These are phyloP conservation scores for Agonopterix alstromeriana DNA, from an alignment of 2,888 invertebrate genomes.

Conservation along the genomic window DNA sequence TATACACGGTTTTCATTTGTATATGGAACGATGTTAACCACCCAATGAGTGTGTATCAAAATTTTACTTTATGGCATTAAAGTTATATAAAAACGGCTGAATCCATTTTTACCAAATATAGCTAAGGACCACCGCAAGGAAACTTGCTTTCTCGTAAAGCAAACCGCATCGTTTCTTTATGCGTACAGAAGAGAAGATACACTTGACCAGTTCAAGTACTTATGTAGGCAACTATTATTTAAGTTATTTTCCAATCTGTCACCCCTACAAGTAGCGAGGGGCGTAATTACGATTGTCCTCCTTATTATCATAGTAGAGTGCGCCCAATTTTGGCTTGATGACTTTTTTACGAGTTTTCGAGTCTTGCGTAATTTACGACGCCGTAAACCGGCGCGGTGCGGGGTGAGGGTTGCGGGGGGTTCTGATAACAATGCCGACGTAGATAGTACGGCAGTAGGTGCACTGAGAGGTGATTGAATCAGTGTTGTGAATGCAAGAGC, in stretches of 20 bases:
- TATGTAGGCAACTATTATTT: too few relatives aligned
- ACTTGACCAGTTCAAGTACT: not conserved
- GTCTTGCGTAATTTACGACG: constrained; percentile 60
- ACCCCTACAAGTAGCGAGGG: constrained; percentile 6
- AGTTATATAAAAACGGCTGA: too few relatives aligned
- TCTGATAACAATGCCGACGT: not conserved
- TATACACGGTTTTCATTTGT: not conserved
- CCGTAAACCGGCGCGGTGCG: not conserved
- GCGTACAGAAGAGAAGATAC: not conserved
- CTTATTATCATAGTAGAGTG: constrained; percentile 63
- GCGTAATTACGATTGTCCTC: constrained; percentile 56
- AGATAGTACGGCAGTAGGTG: too few relatives aligned
- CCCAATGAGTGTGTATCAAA: too few relatives aligned
- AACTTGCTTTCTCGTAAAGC: too few relatives aligned
- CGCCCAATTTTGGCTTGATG: constrained; percentile 68
- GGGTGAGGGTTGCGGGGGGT: not conserved
- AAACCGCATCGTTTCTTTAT: not conserved
- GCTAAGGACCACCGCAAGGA: too few relatives aligned
- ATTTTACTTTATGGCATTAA: too few relatives aligned
- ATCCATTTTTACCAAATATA: too few relatives aligned
- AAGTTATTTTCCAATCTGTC: not conserved
- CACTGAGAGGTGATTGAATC: too few relatives aligned
- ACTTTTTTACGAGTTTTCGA: constrained; percentile 70
- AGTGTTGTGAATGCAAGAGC: too few relatives aligned
- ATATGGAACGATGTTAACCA: too few relatives aligned